phyloP scores from a whole-genome alignment of 2,888 invertebrate species.

The Meliscaeva auricollis region DNA sequence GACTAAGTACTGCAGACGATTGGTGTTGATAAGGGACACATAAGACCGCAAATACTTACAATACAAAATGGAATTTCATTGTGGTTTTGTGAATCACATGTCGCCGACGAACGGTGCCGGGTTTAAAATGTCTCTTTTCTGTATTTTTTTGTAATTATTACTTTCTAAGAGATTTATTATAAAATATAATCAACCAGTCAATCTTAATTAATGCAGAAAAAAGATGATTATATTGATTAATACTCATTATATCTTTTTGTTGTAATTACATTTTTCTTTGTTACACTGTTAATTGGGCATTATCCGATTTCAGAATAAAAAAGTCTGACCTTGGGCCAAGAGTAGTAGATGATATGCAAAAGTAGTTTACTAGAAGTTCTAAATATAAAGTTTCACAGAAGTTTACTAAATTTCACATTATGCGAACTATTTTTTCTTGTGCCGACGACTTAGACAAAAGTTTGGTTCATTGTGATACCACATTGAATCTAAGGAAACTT shows the following conservation, averaged over 20 bases:
- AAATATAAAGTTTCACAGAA: neutral
- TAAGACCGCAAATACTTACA: constrained; percentile 11
- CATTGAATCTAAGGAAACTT: too few relatives aligned
- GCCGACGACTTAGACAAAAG: too few relatives aligned
- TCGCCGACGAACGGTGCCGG: neutral
- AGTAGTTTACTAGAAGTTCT: neutral
- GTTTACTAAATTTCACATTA: too few relatives aligned
- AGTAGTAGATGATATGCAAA: neutral
- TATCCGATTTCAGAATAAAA: neutral
- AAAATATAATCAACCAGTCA: neutral
- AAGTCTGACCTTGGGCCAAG: neutral
- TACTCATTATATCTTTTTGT: neutral
- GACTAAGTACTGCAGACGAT: constrained; percentile 40
- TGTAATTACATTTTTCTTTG: neutral
- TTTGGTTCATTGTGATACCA: too few relatives aligned
- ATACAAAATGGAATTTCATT: constrained; percentile 15
- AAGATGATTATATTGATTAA: constrained; percentile 2
- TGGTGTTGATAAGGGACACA: constrained; percentile 55
- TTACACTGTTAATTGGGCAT: neutral
- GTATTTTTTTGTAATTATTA: neutral
- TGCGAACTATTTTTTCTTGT: too few relatives aligned
- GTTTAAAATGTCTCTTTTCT: neutral
- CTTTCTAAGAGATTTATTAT: neutral
- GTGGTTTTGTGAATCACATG: constrained; percentile 52
- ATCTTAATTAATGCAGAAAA: neutral